Base-by-base conservation (phyloP, 1,140 invertebrate species). In the Brachionus manjavacas region DNA sequence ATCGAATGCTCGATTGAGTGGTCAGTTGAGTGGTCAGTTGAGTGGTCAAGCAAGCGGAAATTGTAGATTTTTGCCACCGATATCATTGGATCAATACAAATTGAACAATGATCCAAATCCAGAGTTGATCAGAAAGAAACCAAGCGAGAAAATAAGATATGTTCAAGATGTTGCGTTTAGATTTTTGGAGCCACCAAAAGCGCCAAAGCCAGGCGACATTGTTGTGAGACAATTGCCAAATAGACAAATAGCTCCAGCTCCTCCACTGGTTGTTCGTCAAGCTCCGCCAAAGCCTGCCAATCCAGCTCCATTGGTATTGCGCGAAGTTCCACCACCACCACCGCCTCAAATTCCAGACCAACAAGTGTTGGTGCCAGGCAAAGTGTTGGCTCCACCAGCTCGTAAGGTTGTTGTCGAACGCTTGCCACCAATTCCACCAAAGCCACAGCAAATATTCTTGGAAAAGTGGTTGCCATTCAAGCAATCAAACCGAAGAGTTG, bases 81-180 rank as follows among this genome's bases (percentile, higher is more conserved):
- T 76, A 12, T 46, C 39, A 76, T 49, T 76, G 41, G 72, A 76
- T 49, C 39, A 76, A 28, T 81, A 81, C 52, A 60, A 81, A 68
- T 81, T 81, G 35, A 64, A 64, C 79, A 81, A 81, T 68, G 79
- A 81, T 68, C 64, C 79, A 43, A 81, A 81, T 68, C 79, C 79
- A 46, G 79, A 81, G 23, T 39, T 81, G 52, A 35, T 81, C 12
- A 16, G 52, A 60, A 81, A 81, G 52, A 60, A 46, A 81, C 64
- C 64, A 60, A 81, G 16, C 31, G 79, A 60, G 14, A 60, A 39
- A 64, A 41, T 81, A 39, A 81, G 64, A 68, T 81, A 81, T 46
- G 31, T 64, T 39, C 79, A 81, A 68, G 79, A 81, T 41, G 79
- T 81, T 1, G 16, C 35, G 0, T 41, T 64, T 68, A 81, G 41